These are phyloP conservation scores for Listronotus oregonensis DNA, from an alignment of 1,140 invertebrate genomes.

Conservation along the genomic window DNA sequence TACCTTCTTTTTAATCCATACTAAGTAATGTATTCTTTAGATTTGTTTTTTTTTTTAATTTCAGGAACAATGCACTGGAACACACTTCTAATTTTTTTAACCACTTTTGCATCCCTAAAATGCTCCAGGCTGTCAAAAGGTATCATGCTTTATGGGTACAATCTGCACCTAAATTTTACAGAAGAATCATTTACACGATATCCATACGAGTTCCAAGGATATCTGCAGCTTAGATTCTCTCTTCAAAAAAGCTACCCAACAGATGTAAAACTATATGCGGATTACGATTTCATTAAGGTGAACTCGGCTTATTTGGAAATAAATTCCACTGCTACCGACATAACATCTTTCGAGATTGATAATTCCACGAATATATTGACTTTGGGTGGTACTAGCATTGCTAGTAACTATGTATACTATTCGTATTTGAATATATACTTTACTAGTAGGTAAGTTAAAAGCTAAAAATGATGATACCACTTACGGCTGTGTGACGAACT, in stretches of 20 bases:
- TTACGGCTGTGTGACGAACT: too few relatives aligned
- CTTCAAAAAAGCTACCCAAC: background rate
- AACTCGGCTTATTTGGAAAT: background rate
- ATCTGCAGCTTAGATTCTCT: background rate
- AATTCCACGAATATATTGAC: background rate
- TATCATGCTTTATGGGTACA: too few relatives aligned
- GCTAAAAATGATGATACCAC: too few relatives aligned
- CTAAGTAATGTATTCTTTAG: too few relatives aligned
- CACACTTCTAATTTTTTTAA: background rate
- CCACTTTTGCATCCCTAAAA: background rate
- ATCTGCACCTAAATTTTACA: background rate
- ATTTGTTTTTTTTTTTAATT: too few relatives aligned
- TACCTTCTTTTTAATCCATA: too few relatives aligned
- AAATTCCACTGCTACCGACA: background rate
- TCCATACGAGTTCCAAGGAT: background rate
- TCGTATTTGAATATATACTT: background rate
- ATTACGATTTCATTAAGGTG: background rate
- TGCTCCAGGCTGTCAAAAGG: background rate
- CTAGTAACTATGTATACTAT: background rate
- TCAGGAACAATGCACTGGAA: background rate
- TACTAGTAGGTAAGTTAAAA: too few relatives aligned
- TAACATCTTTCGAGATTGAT: background rate
- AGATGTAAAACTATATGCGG: background rate
- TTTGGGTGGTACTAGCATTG: background rate
- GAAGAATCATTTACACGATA: background rate